Base-by-base conservation (phyloP, 2,888 invertebrate genomes). In the Trissoscelio sp. region DNA sequence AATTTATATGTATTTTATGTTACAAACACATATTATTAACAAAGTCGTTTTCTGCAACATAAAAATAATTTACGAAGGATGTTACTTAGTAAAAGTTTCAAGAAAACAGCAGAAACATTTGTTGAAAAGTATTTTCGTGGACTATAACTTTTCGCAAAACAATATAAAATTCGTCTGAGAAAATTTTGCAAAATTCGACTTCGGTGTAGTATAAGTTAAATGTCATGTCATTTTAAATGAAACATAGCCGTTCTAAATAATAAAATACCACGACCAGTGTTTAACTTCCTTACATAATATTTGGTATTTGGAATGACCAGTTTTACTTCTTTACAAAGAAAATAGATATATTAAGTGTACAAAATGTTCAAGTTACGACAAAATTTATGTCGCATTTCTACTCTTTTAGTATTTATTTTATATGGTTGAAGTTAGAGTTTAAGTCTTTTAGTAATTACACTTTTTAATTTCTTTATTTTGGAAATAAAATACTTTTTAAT, bases 281-380 rank as follows among this genome's bases (percentile, higher is more conserved):
- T 48, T 11, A 48, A 48, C 48, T 48, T 48, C 48, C 48, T 48
- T 48, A 48, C 22, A 48, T 48, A 48, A 48, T 48, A 48, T 22
- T n/a, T 48, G 48, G 22, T 22, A 48, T 22, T 48, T 48, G 1
- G 48, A 48, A 48, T 37, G 34, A 9, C 34, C 4, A 34, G 3
- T 34, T 34, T 34, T 34, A 34, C 11, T 34, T 34, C 34, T 34
- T 34, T 11, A 5, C 34, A 34, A 2, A 7, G 34, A 34, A 34
- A 34, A 34, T 34, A 34, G 9, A 2, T 34, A 34, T 7, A 9
- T 9, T 3, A 34, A 34, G 4, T 34, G 9, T 5, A 34, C 11
- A 34, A 34, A 34, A 11, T 7, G 2, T 9, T 6, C 34, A 9
- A 34, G 34, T 34, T 34, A 34, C 11, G 34, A 34, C 34, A 34